Evolutionary conservation across 1,140 invertebrate genomes (phyloP).

Genomic region (Drosophila pallidifrons): DNA sequence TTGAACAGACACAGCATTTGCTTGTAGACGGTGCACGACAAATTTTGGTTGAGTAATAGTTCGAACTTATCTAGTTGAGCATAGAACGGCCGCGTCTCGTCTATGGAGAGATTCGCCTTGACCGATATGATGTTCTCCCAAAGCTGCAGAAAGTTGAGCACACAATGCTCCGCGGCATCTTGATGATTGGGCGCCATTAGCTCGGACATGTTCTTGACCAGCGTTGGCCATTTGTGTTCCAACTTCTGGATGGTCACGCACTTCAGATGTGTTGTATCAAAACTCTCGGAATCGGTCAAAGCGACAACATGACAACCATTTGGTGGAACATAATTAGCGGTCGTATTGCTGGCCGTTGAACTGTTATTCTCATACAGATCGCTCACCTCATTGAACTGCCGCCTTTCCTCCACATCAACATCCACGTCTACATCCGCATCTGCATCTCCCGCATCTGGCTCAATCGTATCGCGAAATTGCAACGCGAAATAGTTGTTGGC

Average conservation of each 20-base stretch:
- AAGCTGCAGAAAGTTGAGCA: slow-evolving; percentile 92
- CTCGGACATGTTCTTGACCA: slow-evolving; percentile 89
- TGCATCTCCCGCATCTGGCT: not conserved
- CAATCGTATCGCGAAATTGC: slow-evolving; percentile 66
- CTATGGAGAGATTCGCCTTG: slow-evolving; percentile 94
- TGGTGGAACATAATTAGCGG: slow-evolving; percentile 42
- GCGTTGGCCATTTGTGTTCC: slow-evolving; percentile 92
- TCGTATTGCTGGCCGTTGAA: slow-evolving; percentile 29
- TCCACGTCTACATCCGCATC: not conserved
- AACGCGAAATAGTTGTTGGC: slow-evolving; percentile 82
- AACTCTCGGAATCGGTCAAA: slow-evolving; percentile 91
- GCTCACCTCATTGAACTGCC: slow-evolving; percentile 19
- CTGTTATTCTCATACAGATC: slow-evolving; percentile 42
- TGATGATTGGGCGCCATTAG: slow-evolving; percentile 86
- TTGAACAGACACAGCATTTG: slow-evolving; percentile 93
- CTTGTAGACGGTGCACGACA: slow-evolving; percentile 93
- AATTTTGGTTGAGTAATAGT: slow-evolving; percentile 88
- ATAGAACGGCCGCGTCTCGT: slow-evolving; percentile 95
- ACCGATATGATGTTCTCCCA: slow-evolving; percentile 97
- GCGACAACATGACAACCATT: slow-evolving; percentile 89
- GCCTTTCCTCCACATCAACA: slow-evolving; percentile 36
- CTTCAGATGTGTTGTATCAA: slow-evolving; percentile 93
- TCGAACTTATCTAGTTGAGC: slow-evolving; percentile 93
- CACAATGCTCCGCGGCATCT: slow-evolving; percentile 88
- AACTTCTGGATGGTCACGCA: slow-evolving; percentile 93